Base-by-base conservation (phyloP, 2,113 vertebrate genomes). In the Glaucidium brasilianum region DNA sequence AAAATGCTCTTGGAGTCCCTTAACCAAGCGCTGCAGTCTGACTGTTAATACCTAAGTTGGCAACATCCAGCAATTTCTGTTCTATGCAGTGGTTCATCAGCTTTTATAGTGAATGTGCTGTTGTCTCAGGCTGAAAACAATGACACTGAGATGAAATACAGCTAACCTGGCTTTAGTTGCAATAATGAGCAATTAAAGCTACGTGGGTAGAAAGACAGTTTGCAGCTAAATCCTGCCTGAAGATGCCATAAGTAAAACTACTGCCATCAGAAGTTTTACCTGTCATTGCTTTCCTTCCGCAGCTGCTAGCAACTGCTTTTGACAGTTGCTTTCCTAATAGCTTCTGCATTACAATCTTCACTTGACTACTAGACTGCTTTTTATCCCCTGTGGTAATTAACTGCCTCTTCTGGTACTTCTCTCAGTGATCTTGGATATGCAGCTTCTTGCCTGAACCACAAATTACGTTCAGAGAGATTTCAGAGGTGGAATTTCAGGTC, bases 371-470 rank as follows among this genome's bases (percentile, higher is more conserved):
- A 93, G 60, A 11, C 74, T 80, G 68, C 80, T 89, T 89, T 78
- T 79, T 45, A 59, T 86, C 88, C 79, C 84, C 68, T 60, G 2
- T 3, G 6, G 30, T 91, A 93, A 89, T 95, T 93, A 96, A 91
- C 64, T 92, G 90, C 41, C 75, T 77, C 41, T 80, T 53, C 75
- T 77, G 45, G 13, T 68, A 58, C 56, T 88, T 68, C 76, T 91
- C 34, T 91, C 49, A 52, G 23, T 49, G 29, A 88, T 59, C 39
- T 35, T 50, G 67, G 79, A 49, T 55, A 9, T 62, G 30, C 83
- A 87, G 52, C 64, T 88, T 81, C 92, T 93, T 73, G 71, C 37
- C 64, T 89, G 88, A 86, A 80, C 47, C 60, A 94, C 64, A 94
- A 68, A 87, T 60, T 52, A 56, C 2, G 11, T 64, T 87, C 69